Percentiles rank a stretch among this genome's conserved stretches.
These are phyloP conservation scores for Phyllopteryx taeniolatus DNA, from an alignment of 2,113 vertebrate genomes.

Conservation along the genomic window DNA sequence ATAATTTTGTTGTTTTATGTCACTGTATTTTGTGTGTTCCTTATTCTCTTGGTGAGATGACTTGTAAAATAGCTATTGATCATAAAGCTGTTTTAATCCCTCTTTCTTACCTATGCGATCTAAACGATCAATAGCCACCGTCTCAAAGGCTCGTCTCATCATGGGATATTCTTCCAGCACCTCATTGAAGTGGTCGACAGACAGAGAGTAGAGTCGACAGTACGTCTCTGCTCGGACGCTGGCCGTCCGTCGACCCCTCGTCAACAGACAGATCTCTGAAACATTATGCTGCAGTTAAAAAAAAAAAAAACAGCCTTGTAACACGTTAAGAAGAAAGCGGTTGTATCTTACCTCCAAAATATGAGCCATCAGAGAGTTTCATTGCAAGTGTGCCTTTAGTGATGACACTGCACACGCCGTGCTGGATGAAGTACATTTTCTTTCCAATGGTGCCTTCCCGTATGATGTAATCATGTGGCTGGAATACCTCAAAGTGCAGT, in stretches of 20 bases:
- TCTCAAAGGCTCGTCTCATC: conserved; percentile 97
- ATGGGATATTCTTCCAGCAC: conserved; percentile 98
- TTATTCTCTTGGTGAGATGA: too few species aligned
- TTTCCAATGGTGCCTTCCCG: conserved; percentile 94
- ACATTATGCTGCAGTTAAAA: not conserved
- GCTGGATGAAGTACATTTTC: conserved; percentile 99
- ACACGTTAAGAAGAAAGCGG: not conserved
- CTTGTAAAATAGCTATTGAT: too few species aligned
- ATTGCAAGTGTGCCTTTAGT: conserved; percentile 89
- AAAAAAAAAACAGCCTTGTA: not conserved
- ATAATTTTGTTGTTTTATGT: too few species aligned
- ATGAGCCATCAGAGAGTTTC: conserved; percentile 96
- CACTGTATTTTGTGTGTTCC: too few species aligned
- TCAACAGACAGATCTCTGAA: conserved; percentile 94
- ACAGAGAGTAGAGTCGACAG: conserved; percentile 93
- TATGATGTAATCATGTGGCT: conserved; percentile 93
- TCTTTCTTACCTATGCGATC: conserved; percentile 85
- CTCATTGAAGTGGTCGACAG: conserved; percentile 96
- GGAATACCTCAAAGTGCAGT: conserved; percentile 95
- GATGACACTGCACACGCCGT: conserved; percentile 87
- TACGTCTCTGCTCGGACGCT: conserved; percentile 93
- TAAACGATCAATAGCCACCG: conserved; percentile 92
- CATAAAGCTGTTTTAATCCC: too few species aligned
- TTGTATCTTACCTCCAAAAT: conserved; percentile 85
- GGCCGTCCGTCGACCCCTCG: conserved; percentile 88